Percentiles rank a stretch among this genome's conserved stretches.
Conservation (phyloP, 2,888 invertebrate genomes). For the Mythimna vitellina region DNA sequence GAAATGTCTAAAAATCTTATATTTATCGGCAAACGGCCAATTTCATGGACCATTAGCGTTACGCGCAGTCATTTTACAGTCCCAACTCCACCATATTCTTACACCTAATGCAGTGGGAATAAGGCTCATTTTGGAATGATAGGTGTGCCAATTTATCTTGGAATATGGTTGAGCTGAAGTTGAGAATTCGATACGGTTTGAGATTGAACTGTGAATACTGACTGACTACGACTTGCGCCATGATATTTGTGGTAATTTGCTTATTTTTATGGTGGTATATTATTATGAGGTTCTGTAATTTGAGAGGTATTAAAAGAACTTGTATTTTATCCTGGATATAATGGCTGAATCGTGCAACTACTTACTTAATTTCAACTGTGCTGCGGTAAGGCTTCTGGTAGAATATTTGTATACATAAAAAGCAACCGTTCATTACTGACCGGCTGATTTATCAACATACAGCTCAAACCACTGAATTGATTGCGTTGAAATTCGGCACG, state of each 20-base stretch:
- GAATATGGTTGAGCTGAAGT: slow-evolving; percentile 62
- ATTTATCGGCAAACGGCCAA: slow-evolving; percentile 80
- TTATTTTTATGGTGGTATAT: slow-evolving; percentile 48
- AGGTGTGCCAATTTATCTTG: slow-evolving; percentile 47
- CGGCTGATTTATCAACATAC: too few relatives aligned
- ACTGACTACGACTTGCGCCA: slow-evolving; percentile 53
- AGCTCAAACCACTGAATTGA: too few relatives aligned
- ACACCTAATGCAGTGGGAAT: slow-evolving; percentile 13
- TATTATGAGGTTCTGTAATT: slow-evolving; percentile 28
- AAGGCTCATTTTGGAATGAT: slow-evolving; percentile 57
- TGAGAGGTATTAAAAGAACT: slow-evolving; percentile 21
- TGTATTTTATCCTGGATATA: slow-evolving; percentile 13
- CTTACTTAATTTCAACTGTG: background rate
- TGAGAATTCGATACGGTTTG: slow-evolving; percentile 68
- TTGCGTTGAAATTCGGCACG: too few relatives aligned
- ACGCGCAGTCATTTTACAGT: slow-evolving; percentile 76
- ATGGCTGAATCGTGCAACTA: slow-evolving; percentile 23
- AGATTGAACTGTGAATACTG: slow-evolving; percentile 66
- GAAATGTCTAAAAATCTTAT: slow-evolving; percentile 70
- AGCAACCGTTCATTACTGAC: too few relatives aligned
- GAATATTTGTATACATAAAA: too few relatives aligned
- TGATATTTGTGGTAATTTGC: slow-evolving; percentile 61
- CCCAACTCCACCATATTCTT: slow-evolving; percentile 4
- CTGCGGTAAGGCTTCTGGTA: slow-evolving; percentile 10
- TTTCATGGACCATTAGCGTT: slow-evolving; percentile 82